These are phyloP conservation scores for Lysandra coridon DNA, from an alignment of 2,888 invertebrate species.

Conservation along the genomic window DNA sequence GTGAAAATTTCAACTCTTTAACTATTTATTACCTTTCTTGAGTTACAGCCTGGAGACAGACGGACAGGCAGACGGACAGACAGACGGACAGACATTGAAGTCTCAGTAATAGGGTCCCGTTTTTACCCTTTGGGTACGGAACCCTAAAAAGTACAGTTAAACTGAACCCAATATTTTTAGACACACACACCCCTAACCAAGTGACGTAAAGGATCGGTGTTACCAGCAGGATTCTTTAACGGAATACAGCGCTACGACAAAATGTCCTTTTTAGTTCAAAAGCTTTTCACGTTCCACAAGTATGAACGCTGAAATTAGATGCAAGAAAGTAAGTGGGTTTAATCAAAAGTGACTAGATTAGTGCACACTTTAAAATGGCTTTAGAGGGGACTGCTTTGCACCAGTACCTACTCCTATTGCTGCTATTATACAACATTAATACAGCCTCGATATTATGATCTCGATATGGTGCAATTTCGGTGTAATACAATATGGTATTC, in stretches of 20 bases:
- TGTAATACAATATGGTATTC: neutral
- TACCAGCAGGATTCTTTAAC: neutral
- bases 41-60: no score
- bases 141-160: no score
- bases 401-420: no score
- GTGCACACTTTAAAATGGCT: neutral
- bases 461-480: neutral
- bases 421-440: neutral
- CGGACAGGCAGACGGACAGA: no score
- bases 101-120: no score
- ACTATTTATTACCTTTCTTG: no score
- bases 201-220: slow-evolving; percentile 8
- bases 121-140: no score
- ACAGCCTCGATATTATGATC: neutral
- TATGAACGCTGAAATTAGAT: slow-evolving; percentile 7
- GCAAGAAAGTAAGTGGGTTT: neutral
- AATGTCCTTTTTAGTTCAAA: slow-evolving; percentile 14
- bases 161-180: neutral
- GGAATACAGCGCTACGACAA: neutral
- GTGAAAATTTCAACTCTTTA: no score
- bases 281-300: neutral
- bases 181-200: neutral
- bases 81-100: no score
- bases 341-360: slow-evolving; percentile 6
- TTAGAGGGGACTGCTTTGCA: neutral